phyloP scores from a whole-genome alignment of 2,888 invertebrate species.

The Ischnura elegans region DNA sequence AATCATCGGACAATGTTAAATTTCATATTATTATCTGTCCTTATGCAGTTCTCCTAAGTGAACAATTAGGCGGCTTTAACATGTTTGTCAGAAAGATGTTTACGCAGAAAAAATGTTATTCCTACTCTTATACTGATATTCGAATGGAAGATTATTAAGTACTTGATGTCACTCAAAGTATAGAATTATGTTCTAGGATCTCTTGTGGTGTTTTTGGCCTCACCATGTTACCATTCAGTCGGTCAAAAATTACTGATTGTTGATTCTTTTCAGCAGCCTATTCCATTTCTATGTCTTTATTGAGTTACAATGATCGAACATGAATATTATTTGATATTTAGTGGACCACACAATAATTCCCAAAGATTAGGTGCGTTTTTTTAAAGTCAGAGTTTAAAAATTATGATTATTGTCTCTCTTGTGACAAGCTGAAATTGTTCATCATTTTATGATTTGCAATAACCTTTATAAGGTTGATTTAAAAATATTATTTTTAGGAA shows the following conservation, averaged over 20 bases:
- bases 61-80: neutral
- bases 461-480: slow-evolving; percentile 62
- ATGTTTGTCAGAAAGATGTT: neutral
- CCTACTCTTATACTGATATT: slow-evolving; percentile 17
- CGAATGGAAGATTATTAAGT: slow-evolving; percentile 22
- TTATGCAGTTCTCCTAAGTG: neutral
- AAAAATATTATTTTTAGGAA: slow-evolving; percentile 37
- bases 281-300: neutral
- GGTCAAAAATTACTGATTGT: neutral
- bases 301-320: neutral
- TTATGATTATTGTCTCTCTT: neutral
- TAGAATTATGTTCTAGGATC: neutral
- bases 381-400: neutral
- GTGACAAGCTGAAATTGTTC: slow-evolving; percentile 15
- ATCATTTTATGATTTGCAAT: slow-evolving; percentile 43
- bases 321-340: neutral
- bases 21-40: neutral
- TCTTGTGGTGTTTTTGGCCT: slow-evolving; percentile 33
- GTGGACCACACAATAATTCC: neutral
- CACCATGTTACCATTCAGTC: neutral
- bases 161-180: neutral
- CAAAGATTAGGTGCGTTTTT: slow-evolving; percentile 11
- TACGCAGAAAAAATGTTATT: neutral
- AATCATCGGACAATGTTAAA: neutral
- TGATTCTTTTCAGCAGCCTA: neutral